Base-by-base conservation (phyloP, 2,113 vertebrate species). In the Plectropomus leopardus region DNA sequence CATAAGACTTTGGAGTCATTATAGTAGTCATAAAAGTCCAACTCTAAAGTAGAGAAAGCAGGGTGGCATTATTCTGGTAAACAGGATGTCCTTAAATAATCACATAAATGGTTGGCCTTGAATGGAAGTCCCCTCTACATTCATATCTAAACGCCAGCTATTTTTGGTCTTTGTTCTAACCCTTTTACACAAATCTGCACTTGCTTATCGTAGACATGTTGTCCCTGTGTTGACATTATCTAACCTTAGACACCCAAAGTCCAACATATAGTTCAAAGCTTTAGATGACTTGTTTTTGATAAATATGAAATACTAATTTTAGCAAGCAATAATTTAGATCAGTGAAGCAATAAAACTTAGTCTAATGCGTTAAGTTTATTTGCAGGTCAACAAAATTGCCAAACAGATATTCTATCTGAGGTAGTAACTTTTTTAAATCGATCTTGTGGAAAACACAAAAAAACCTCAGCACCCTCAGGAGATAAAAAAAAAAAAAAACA, bases 161-260 rank as follows among this genome's bases (percentile, higher is more conserved):
- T 69, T 60, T 19, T 68, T 47, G 16, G 19, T 57, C 30, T 44
- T 19, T 53, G 63, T 34, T n/a, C 9, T 17, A n/a, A n/a, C n/a
- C 44, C 13, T n/a, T 73, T 60, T 53, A 58, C 48, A 72, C 44
- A 86, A 51, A 71, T 84, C 55, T 75, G 69, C n/a, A 34, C 16
- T 50, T 50, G 16, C 48, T 76, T 65, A 75, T 30, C 60, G 34
- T 26, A 19, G 60, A 76, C 45, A 42, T 47, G 48, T 79, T 82
- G 78, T 51, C 82, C 60, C 71, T 85, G 72, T 85, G 69, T 78
- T 78, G 69, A 86, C 45, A 51, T 83, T 85, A 73, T 72, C 61
- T 50, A 26, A 19, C 59, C 45, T n/a, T 14, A 59, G 50, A 42
- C 55, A 34, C 30, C 28, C 47, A 54, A 21, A 73, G 26, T 66